Evolutionary conservation across 2,797 vertebrate genomes (phyloP).

Genomic region (Paratrypauchen microcephalus): DNA sequence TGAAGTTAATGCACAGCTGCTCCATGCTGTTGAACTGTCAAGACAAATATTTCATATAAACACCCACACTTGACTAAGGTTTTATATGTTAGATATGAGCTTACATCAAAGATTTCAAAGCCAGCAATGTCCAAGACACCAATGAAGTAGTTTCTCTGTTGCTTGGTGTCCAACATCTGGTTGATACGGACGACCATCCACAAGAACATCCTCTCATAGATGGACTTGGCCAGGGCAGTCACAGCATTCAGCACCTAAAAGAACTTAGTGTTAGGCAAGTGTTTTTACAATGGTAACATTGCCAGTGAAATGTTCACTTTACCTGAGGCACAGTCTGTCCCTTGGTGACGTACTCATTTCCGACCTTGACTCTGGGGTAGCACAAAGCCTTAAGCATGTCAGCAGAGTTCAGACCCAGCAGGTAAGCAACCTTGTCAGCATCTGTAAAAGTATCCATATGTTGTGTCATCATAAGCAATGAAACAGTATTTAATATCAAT

Average conservation of each 20-base stretch:
- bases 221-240: constrained; percentile 83
- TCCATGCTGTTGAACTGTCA: constrained; percentile 67
- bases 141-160: constrained; percentile 86
- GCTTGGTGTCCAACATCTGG: constrained; percentile 90
- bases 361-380: constrained; percentile 88
- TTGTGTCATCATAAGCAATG: too few species aligned
- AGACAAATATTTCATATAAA: background rate
- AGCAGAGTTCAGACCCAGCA: constrained; percentile 88
- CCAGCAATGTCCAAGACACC: constrained; percentile 92
- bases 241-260: constrained; percentile 85
- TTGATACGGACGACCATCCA: constrained; percentile 96
- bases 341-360: constrained; percentile 87
- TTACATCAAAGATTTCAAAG: constrained; percentile 93
- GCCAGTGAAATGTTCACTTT: constrained; percentile 23
- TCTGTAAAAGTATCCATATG: constrained; percentile 62
- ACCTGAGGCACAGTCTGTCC: constrained; percentile 89
- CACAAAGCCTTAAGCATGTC: constrained; percentile 88
- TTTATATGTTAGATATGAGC: background rate
- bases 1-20: constrained; percentile 81
- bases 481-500: background rate
- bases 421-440: constrained; percentile 87
- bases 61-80: background rate
- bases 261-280: constrained; percentile 6
- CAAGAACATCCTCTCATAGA: constrained; percentile 92
- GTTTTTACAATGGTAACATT: background rate